Base-by-base conservation (phyloP, 2,888 invertebrate genomes). In the Caenorhabditis auriculariae region DNA sequence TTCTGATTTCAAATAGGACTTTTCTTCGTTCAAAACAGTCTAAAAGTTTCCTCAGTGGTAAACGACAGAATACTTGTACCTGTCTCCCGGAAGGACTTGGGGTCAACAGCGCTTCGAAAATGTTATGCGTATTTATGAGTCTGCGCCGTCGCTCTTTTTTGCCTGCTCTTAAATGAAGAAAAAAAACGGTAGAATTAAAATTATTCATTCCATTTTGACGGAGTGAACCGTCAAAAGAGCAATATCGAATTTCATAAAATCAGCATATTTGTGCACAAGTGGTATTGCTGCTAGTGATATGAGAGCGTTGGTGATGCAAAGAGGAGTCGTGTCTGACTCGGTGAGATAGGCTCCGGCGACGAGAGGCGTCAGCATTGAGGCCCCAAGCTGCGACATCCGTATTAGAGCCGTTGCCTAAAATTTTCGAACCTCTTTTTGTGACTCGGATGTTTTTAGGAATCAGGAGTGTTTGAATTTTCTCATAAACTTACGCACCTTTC, bases 341-440 rank as follows among this genome's bases (percentile, higher is more conserved):
- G 49, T 28, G 23, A 42, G 7, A 35, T 51, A 47, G 4, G 52
- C 65, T 41, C 78, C 78, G 24, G 75, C 66, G 35, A 75, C 42
- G 15, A 76, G 47, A 2, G 78, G 75, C 21, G 65, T 66, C 49
- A 75, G 46, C 23, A 72, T 42, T 17, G 64, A 60, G n/a, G 72
- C 74, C 27, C 66, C 47, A 29, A 74, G 43, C 38, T 72, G 69
- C 28, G 66, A 65, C 54, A 71, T 67, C 26, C 77, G 72, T 38
- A 72, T 64, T n/a, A 78, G 54, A 1, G 76, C 75, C 3, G 75
- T 74, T 4, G 72, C 75, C 46, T 44, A 17, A 21, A 24, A 15
- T 21, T 24, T 44, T 24, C 7, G 27, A 32, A n/a, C 35, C 35
- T 32, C 35, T 12, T 32, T n/a, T 32, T n/a, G n/a, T 12, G 35